These are phyloP conservation scores for Melolontha melolontha DNA, from an alignment of 2,888 invertebrate genomes.

Conservation along the genomic window DNA sequence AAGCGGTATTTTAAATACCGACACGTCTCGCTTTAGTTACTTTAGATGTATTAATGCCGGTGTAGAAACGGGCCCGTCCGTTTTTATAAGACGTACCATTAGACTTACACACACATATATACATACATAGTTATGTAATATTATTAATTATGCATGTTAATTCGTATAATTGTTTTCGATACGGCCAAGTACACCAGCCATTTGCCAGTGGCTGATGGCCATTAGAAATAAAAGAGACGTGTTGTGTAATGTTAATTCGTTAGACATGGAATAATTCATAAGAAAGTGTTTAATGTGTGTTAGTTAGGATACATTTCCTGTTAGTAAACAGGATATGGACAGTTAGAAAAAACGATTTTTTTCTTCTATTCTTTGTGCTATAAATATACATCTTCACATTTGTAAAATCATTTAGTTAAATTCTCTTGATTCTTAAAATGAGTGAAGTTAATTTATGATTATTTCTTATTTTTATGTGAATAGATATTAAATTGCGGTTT, in stretches of 20 bases:
- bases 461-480: no score
- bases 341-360: slow-evolving; percentile 6
- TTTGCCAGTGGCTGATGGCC: slow-evolving; percentile 12
- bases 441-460: no score
- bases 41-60: neutral
- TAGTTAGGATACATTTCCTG: slow-evolving; percentile 22
- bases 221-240: slow-evolving; percentile 15
- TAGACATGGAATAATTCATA: slow-evolving; percentile 26
- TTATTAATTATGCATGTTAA: slow-evolving; percentile 39
- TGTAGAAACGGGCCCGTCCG: neutral
- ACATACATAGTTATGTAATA: slow-evolving; percentile 20
- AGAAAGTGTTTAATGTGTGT: slow-evolving; percentile 24
- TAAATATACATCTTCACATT: no score
- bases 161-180: slow-evolving; percentile 35
- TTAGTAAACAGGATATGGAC: slow-evolving; percentile 28
- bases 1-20: slow-evolving; percentile 31
- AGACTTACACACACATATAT: slow-evolving; percentile 2
- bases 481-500: no score
- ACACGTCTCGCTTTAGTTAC: slow-evolving; percentile 28
- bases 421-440: no score
- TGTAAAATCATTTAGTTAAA: no score
- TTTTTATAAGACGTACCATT: slow-evolving; percentile 1
- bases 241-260: slow-evolving; percentile 26
- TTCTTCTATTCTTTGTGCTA: no score
- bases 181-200: slow-evolving; percentile 26